Base-by-base conservation (phyloP, 2,113 vertebrate species). In the Mirza zaza region DNA sequence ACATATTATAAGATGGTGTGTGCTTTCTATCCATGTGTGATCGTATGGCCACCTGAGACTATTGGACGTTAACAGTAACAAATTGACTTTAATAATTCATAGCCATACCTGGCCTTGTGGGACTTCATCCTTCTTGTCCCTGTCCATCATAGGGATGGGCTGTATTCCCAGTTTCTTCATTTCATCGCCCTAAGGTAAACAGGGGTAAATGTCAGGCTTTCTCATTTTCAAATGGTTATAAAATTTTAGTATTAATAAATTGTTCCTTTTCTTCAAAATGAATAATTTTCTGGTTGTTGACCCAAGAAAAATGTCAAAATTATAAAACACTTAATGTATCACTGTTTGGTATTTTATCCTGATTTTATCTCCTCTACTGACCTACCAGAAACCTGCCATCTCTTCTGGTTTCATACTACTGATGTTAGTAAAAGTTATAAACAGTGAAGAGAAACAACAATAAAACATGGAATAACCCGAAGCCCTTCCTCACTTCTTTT, bases 91-190 rank as follows among this genome's bases (percentile, higher is more conserved):
- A 39, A 14, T 29, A 2, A 20, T 65, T 59, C 96, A 20, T 98
- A 99, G 99, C 99, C 97, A 17, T 98, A 99, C 99, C 99, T 99
- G 99, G 91, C 99, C 99, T 98, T 99, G 99, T 27, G 99, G 99
- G 96, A 99, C 99, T 97, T 99, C 99, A 57, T 99, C 98, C 95
- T 99, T 99, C 97, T 99, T 99, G 97, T 99, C 99, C 98, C 99
- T 98, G 98, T 99, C 99, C 99, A 99, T 99, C 99, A 99, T 99
- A 1, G 99, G 99, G 65, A 99, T 99, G 2, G 99, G 99, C 36
- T 99, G 99, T 87, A 99, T 99, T 68, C 99, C 99, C n/a, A 99
- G 98, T 98, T 99, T 99, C 98, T 99, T 99, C 99, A 99, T 99
- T 97, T 99, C 99, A 96, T 99, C 99, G 0, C 99, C 99, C 99